phyloP scores from a whole-genome alignment of 64 coral and sea anemone species.

The Stichodactyla helianthus region DNA sequence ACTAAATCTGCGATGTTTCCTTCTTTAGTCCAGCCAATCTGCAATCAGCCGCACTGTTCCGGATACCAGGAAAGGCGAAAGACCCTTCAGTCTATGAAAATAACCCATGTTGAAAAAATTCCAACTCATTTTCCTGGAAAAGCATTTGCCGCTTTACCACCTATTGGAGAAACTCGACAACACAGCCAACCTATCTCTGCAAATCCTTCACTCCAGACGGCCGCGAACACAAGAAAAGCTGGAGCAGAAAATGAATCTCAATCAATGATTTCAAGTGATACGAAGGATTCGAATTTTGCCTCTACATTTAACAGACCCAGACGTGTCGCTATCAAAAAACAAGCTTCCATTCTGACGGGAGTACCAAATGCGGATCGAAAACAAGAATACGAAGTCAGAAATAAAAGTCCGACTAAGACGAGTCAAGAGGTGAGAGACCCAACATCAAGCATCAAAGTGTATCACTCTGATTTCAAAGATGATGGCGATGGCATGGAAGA shows the following conservation, averaged over 20 bases:
- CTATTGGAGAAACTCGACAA: background rate
- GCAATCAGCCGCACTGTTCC: background rate
- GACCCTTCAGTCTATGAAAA: background rate
- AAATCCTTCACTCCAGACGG: background rate
- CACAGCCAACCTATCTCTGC: background rate
- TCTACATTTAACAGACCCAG: background rate
- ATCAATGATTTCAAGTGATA: background rate
- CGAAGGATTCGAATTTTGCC: background rate
- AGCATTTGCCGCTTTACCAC: background rate
- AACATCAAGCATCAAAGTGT: too few species aligned
- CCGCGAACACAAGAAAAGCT: background rate
- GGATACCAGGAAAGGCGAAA: background rate
- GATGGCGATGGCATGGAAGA: background rate
- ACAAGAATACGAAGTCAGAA: background rate
- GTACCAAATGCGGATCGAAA: background rate
- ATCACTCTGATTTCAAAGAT: background rate
- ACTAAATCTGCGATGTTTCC: background rate
- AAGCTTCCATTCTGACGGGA: background rate
- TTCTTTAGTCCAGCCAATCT: background rate
- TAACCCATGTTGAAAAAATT: background rate
- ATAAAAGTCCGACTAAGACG: background rate
- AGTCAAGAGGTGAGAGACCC: too few species aligned
- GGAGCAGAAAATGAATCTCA: background rate
- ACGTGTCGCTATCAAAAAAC: background rate
- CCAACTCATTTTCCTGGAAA: constrained; percentile 5